These are phyloP conservation scores for Watsonalla binaria DNA, from an alignment of 2,888 invertebrate genomes.

Conservation along the genomic window DNA sequence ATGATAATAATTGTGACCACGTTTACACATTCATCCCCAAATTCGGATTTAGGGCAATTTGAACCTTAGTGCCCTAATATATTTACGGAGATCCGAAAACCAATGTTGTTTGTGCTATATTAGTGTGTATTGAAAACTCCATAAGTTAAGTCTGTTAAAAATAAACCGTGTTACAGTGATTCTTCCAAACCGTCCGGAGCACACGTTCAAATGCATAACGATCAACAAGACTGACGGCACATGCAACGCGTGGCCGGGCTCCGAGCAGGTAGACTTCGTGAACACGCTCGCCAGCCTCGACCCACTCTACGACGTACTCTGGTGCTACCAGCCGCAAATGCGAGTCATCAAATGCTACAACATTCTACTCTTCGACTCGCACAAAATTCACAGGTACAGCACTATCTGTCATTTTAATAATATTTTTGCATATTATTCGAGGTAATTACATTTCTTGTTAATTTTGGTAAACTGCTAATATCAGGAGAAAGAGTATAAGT, in stretches of 20 bases:
- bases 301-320: slow-evolving; percentile 94
- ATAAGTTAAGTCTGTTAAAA: background rate
- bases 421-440: too few relatives aligned
- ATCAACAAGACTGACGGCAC: slow-evolving; percentile 94
- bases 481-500: too few relatives aligned
- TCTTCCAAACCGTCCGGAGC: slow-evolving; percentile 88
- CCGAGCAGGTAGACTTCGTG: slow-evolving; percentile 91
- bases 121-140: background rate
- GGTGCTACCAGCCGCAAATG: slow-evolving; percentile 89
- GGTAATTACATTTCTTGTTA: too few relatives aligned
- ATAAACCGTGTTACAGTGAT: slow-evolving; percentile 77
- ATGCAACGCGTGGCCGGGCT: slow-evolving; percentile 89
- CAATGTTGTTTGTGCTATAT: too few relatives aligned
- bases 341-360: slow-evolving; percentile 87
- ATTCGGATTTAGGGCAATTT: too few relatives aligned
- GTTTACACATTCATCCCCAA: too few relatives aligned
- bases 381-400: slow-evolving; percentile 42
- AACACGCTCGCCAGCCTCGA: slow-evolving; percentile 91
- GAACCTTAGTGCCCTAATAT: too few relatives aligned
- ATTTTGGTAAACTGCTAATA: too few relatives aligned
- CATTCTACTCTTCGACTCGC: slow-evolving; percentile 87
- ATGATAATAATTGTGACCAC: too few relatives aligned
- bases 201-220: slow-evolving; percentile 91
- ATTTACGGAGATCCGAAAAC: too few relatives aligned
- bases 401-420: too few relatives aligned